phyloP scores from a whole-genome alignment of 1,140 invertebrate species.

The Zaprionus lachaisei region DNA sequence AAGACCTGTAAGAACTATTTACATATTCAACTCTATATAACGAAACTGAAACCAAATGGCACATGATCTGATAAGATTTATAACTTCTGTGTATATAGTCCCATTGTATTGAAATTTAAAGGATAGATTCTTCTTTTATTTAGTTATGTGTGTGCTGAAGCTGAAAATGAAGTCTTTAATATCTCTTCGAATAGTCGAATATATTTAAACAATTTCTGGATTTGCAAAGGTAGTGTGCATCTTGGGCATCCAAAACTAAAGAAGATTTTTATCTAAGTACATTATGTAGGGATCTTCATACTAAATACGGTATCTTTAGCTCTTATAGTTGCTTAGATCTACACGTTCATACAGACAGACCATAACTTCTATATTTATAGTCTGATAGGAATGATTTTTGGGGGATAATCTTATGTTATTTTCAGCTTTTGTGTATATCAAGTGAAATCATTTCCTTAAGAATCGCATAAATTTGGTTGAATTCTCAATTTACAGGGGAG shows the following conservation, averaged over 20 bases:
- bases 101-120: not conserved
- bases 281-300: not conserved
- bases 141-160: not conserved
- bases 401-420: too few relatives aligned
- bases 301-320: not conserved
- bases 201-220: not conserved
- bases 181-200: too few relatives aligned
- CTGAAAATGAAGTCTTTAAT: not conserved
- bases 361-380: too few relatives aligned
- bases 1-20: constrained; percentile 69
- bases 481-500: too few relatives aligned
- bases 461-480: too few relatives aligned
- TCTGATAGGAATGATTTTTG: too few relatives aligned
- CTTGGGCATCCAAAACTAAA: not conserved
- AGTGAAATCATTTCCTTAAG: too few relatives aligned
- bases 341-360: not conserved
- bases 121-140: not conserved
- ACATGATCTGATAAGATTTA: not conserved
- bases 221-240: not conserved
- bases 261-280: not conserved
- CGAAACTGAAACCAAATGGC: not conserved
- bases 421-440: too few relatives aligned
- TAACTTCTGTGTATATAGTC: not conserved
- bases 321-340: not conserved
- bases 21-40: not conserved